Base-by-base conservation (phyloP, 2,888 invertebrate species). In the Plagodis dolabraria region DNA sequence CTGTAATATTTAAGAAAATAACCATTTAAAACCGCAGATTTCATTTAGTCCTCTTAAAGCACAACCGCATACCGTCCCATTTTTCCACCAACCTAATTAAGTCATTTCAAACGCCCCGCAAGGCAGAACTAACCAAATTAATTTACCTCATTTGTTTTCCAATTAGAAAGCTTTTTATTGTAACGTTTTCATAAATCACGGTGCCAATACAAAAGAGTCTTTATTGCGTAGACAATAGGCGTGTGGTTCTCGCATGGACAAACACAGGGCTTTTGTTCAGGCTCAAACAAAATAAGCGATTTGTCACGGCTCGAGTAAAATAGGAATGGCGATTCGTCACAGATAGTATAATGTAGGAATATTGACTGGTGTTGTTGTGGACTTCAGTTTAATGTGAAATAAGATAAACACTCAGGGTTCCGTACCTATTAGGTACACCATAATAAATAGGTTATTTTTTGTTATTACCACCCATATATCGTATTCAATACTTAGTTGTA, bases 301-400 rank as follows among this genome's bases (percentile, higher is more conserved):
- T 81, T 54, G 74, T 68, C 69, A 75, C 75, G 76, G 74, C 53
- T 67, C 58, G 72, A 69, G 74, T 74, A 60, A 78, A 81, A 82
- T 82, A 77, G 77, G 70, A 84, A 82, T 80, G 76, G 70, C 57
- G 62, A 80, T 84, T 83, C 72, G 83, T 80, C 80, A 83, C 80
- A 75, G 73, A 73, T 70, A 72, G 63, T 68, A 54, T 59, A 60
- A 60, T 60, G 55, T 60, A 47, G 59, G 55, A 52, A 60, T 55
- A 56, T 64, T 53, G 64, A 53, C 49, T 46, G 55, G 50, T 44
- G 33, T 49, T 36, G 48, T 6, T 54, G 33, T 10, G 50, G 38
- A 59, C 54, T 47, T 43, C 10, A 7, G 10, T 43, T 47, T 43
- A 45, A 22, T 47, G 12, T 33, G 8, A 43, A 43, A 12, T 6